These are phyloP conservation scores for Mongoloraphidia duomilia DNA, from an alignment of 2,888 invertebrate species.

Conservation along the genomic window DNA sequence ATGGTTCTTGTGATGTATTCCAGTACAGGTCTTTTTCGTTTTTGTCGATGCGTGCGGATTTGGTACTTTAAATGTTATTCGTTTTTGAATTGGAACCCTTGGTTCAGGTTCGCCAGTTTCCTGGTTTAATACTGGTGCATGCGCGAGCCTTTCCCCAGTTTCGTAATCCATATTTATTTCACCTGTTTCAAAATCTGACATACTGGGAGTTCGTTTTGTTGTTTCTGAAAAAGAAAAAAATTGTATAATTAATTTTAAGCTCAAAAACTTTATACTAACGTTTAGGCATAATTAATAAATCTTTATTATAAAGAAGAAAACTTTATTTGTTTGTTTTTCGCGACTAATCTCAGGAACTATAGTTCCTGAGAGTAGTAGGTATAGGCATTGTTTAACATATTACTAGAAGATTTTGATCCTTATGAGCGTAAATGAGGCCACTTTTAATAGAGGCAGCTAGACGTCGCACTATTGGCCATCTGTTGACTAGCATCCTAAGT, in stretches of 20 bases:
- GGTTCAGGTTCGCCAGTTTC: conserved; percentile 38
- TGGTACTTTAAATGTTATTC: conserved; percentile 27
- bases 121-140: conserved; percentile 26
- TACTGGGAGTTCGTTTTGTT: background rate
- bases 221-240: background rate
- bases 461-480: no score
- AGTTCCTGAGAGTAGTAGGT: no score
- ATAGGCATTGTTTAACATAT: no score
- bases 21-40: conserved; percentile 2
- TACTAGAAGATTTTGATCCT: no score
- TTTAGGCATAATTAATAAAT: no score
- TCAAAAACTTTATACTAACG: no score
- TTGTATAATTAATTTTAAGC: background rate
- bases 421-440: no score
- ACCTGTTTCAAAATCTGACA: conserved; percentile 17
- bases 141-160: conserved; percentile 36
- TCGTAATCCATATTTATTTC: conserved; percentile 31
- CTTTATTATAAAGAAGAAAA: no score
- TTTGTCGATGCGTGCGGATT: conserved; percentile 9
- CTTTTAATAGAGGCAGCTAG: no score
- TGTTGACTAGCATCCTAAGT: no score
- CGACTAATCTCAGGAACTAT: no score
- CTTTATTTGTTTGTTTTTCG: no score
- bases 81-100: conserved; percentile 23
- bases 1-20: background rate